A percentile compares a stretch with the other conserved stretches of the same genome.
Evolutionary conservation across 2,888 invertebrate species (phyloP).

Genomic region (Colletes collaris): DNA sequence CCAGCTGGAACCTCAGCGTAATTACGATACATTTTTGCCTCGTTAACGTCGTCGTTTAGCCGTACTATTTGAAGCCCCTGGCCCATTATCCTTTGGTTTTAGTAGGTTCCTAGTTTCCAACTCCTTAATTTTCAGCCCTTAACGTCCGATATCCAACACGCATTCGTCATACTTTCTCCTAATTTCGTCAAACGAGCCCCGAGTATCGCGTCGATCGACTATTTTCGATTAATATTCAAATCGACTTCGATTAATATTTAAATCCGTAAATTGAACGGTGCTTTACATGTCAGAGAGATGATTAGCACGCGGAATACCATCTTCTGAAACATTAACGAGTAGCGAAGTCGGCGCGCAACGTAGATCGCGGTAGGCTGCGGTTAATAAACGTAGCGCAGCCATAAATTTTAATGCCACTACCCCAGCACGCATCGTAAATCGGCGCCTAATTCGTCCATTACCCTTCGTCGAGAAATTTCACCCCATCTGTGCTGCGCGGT

Average conservation of each 20-base stretch:
- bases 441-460: slow-evolving; percentile 56
- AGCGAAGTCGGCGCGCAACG: slow-evolving; percentile 10
- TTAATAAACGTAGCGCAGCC: slow-evolving; percentile 37
- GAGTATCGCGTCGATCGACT: no score
- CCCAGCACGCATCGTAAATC: slow-evolving; percentile 44
- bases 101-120: no score
- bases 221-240: no score
- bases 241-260: no score
- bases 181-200: no score
- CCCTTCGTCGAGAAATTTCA: slow-evolving; percentile 29
- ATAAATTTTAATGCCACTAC: slow-evolving; percentile 42
- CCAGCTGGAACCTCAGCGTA: no score
- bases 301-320: slow-evolving; percentile 7
- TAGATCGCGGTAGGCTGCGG: slow-evolving; percentile 9
- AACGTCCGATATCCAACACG: no score
- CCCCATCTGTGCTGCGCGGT: not conserved
- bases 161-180: no score
- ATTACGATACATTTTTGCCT: not conserved
- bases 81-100: no score
- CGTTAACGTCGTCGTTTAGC: not conserved
- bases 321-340: slow-evolving; percentile 32
- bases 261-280: slow-evolving; percentile 6
- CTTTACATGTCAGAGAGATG: slow-evolving; percentile 21
- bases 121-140: no score
- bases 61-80: no score